These are phyloP conservation scores for Allygus modestus DNA, from an alignment of 2,888 invertebrate genomes.

Conservation along the genomic window DNA sequence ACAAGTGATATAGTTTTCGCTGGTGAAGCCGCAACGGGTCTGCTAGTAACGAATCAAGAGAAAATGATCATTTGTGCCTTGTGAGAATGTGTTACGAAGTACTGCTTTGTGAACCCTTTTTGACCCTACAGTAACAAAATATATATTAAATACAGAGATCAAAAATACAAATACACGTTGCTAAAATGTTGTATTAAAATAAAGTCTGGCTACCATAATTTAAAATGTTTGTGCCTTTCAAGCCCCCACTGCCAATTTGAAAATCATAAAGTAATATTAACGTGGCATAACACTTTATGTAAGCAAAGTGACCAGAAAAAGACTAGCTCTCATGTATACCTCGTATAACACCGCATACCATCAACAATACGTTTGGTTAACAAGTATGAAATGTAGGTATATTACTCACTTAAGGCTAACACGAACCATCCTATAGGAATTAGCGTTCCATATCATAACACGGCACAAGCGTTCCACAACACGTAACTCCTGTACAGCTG, in stretches of 20 bases:
- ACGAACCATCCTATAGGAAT: not conserved
- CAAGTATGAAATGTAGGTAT: not conserved
- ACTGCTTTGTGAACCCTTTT: too few relatives aligned
- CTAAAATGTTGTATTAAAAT: not conserved
- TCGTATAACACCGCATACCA: not conserved
- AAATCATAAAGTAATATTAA: not conserved
- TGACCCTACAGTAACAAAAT: too few relatives aligned
- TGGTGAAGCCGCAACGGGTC: too few relatives aligned
- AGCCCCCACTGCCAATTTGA: slow-evolving; percentile 10
- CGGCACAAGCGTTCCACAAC: slow-evolving; percentile 7
- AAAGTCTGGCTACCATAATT: not conserved
- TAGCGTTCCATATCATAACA: not conserved
- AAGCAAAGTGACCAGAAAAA: slow-evolving; percentile 55
- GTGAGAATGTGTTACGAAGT: too few relatives aligned
- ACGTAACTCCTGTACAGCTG: not conserved
- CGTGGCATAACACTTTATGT: not conserved
- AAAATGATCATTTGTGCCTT: too few relatives aligned
- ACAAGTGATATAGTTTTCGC: too few relatives aligned
- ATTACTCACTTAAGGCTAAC: slow-evolving; percentile 16
- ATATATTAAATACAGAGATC: too few relatives aligned
- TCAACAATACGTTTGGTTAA: slow-evolving; percentile 14
- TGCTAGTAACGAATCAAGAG: too few relatives aligned
- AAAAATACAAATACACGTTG: not conserved
- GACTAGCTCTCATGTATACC: slow-evolving; percentile 31
- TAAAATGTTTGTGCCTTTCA: not conserved